Evolutionary conservation across 2,888 invertebrate genomes (phyloP).

Genomic region (Acleris laterana): DNA sequence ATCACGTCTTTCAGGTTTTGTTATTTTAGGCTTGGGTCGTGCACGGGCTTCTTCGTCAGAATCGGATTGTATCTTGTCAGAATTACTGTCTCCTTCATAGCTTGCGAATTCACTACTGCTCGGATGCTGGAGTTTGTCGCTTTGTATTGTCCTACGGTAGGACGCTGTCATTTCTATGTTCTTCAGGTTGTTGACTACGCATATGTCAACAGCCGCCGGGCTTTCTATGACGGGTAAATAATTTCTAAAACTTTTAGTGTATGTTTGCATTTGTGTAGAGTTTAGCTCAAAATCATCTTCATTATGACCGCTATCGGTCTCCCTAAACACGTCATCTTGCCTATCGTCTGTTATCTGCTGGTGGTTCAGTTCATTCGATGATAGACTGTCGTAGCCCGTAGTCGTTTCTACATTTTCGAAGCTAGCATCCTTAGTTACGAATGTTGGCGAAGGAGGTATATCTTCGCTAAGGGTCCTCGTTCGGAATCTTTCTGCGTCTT

Average conservation of each 20-base stretch:
- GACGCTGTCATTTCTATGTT: constrained; percentile 77
- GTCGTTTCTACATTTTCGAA: constrained; percentile 78
- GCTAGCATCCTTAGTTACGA: constrained; percentile 73
- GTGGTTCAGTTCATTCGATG: constrained; percentile 73
- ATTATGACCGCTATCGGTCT: constrained; percentile 87
- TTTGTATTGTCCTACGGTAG: constrained; percentile 55
- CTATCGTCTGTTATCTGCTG: constrained; percentile 65
- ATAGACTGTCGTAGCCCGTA: constrained; percentile 77
- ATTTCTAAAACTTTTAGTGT: constrained; percentile 81
- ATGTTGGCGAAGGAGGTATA: constrained; percentile 79
- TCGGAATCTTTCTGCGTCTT: constrained; percentile 89
- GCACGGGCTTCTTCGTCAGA: constrained; percentile 67
- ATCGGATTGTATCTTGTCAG: constrained; percentile 80
- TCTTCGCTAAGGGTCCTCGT: constrained; percentile 88
- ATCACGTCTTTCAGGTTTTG: constrained; percentile 79
- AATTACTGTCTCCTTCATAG: constrained; percentile 84
- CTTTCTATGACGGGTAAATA: constrained; percentile 78
- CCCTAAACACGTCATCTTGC: constrained; percentile 64
- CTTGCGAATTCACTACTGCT: constrained; percentile 76
- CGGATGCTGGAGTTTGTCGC: constrained; percentile 57
- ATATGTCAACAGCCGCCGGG: constrained; percentile 74
- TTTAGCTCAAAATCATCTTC: constrained; percentile 89
- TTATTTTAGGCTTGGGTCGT: constrained; percentile 84
- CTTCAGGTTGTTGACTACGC: constrained; percentile 75
- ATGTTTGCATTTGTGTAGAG: constrained; percentile 84